Evolutionary conservation across 2,797 vertebrate species (phyloP).

Genomic region (Tragelaphus eurycerus): DNA sequence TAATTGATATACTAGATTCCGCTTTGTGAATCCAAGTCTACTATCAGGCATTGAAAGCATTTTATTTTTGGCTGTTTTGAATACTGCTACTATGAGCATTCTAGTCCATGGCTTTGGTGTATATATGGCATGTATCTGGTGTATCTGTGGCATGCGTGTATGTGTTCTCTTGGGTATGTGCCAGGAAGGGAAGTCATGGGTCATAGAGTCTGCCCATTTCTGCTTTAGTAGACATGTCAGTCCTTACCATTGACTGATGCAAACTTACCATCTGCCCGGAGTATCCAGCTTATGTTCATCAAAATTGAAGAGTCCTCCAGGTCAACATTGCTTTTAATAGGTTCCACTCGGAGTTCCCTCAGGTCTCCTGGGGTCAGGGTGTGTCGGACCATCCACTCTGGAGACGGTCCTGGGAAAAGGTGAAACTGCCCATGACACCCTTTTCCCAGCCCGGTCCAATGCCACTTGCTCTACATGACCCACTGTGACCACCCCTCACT

Average conservation of each 20-base stretch:
- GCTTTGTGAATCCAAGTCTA: background rate
- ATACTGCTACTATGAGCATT: background rate
- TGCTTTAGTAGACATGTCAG: background rate
- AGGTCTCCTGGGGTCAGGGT: slow-evolving; percentile 75
- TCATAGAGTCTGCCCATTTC: background rate
- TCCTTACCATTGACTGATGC: background rate
- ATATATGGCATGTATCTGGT: background rate
- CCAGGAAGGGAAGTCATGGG: background rate
- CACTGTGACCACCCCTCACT: background rate
- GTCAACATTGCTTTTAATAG: slow-evolving; percentile 28
- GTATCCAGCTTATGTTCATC: slow-evolving; percentile 86
- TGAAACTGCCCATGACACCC: background rate
- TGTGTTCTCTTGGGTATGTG: background rate
- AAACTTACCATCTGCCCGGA: slow-evolving; percentile 85
- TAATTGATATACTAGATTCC: background rate
- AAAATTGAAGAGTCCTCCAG: background rate
- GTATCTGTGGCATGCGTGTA: background rate
- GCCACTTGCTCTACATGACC: background rate
- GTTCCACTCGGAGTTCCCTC: slow-evolving; percentile 60
- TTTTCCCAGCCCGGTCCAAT: background rate
- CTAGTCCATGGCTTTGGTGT: background rate
- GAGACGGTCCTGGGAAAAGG: slow-evolving; percentile 67
- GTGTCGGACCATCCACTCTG: rapidly evolving
- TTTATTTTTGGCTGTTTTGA: background rate
- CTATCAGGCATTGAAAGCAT: background rate